Conservation (phyloP, 1,140 invertebrate species). For the Andrena cerasifolii region DNA sequence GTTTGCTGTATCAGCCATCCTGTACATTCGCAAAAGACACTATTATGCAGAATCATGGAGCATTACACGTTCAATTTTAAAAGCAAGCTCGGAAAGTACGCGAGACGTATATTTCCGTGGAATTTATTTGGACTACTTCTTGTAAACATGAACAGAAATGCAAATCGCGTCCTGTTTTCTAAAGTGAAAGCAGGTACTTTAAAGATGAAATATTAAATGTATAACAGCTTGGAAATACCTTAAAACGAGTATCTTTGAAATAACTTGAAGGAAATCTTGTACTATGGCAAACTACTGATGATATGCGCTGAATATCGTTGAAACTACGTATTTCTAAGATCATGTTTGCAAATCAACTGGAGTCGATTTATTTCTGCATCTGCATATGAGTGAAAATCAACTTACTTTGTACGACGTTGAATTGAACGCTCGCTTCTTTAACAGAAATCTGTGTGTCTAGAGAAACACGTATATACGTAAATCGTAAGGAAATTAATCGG, state of each 20-base stretch:
- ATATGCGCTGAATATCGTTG: background rate
- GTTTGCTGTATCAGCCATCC: constrained; percentile 75
- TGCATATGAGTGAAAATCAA: background rate
- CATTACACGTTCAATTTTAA: background rate
- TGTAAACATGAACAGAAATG: background rate
- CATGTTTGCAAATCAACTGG: background rate
- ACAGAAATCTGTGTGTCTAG: constrained; percentile 16
- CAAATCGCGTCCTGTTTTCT: constrained; percentile 35
- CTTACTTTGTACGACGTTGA: constrained; percentile 16
- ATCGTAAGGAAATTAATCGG: background rate
- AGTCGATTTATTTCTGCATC: no score
- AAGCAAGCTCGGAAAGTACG: background rate
- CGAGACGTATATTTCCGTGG: background rate
- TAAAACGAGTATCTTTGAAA: background rate
- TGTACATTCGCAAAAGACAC: constrained; percentile 40
- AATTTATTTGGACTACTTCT: background rate
- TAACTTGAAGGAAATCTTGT: background rate
- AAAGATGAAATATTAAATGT: constrained; percentile 1
- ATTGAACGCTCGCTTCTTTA: background rate
- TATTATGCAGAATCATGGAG: background rate
- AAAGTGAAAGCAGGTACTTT: constrained; percentile 42
- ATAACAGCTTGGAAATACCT: background rate
- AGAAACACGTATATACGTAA: background rate
- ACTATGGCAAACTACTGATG: no score
- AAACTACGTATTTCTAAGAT: background rate